A percentile compares a stretch with the other conserved stretches of the same genome.
Conservation (phyloP, 2,113 vertebrate species). For the Ophthalmotilapia sp. region DNA sequence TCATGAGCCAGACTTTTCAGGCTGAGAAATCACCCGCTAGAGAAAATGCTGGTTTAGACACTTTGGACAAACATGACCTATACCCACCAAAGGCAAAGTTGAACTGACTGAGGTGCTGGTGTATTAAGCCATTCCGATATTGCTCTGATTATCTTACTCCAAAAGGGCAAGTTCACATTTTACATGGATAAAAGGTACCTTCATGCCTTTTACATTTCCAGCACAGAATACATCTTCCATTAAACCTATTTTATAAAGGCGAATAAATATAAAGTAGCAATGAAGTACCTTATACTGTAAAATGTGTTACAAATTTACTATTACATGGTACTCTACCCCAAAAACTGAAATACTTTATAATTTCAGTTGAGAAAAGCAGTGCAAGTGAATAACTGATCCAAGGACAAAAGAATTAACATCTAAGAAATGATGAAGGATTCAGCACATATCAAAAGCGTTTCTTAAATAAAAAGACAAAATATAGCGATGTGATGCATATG, state of each 20-base stretch:
- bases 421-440: not conserved
- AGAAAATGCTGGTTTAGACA: not conserved
- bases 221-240: not conserved
- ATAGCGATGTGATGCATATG: not conserved
- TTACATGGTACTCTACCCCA: not conserved
- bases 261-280: not conserved
- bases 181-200: not conserved
- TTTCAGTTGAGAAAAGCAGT: not conserved
- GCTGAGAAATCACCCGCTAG: not conserved
- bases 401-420: not conserved
- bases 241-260: not conserved
- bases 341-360: not conserved
- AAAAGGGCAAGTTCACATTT: not conserved
- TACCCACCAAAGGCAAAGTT: not conserved
- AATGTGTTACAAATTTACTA: not conserved
- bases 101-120: not conserved
- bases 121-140: not conserved
- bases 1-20: not conserved
- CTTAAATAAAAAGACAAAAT: not conserved
- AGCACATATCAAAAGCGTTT: not conserved
- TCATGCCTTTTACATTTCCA: not conserved
- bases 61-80: not conserved
- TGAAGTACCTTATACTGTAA: not conserved
- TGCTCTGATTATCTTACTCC: not conserved
- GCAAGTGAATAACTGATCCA: not conserved